Conservation (phyloP, 2,888 invertebrate species). For the Philonicus albiceps region DNA sequence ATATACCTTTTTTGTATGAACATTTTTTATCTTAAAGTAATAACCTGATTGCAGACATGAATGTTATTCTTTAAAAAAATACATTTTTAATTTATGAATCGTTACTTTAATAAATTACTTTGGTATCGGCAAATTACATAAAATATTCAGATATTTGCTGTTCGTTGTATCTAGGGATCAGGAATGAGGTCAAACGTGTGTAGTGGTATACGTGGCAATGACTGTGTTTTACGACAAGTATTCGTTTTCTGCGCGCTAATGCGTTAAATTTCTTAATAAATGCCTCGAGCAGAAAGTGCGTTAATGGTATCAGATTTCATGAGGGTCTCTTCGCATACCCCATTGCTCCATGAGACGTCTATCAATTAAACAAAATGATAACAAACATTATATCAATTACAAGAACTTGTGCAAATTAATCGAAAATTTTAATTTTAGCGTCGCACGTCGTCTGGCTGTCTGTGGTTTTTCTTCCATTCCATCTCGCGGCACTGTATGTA, state of each 20-base stretch:
- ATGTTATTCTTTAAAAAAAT: background rate
- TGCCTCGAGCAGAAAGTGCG: background rate
- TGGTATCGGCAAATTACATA: background rate
- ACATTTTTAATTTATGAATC: background rate
- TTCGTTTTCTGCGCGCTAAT: constrained; percentile 19
- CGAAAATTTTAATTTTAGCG: constrained; percentile 33
- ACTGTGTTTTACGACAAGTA: background rate
- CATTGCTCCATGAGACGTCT: background rate
- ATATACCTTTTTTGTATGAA: background rate
- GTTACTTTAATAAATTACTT: background rate
- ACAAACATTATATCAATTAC: constrained; percentile 39
- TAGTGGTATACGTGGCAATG: background rate
- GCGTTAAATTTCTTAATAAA: constrained; percentile 31
- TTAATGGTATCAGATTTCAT: constrained; percentile 44
- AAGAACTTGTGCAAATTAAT: constrained; percentile 35
- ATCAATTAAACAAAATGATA: constrained; percentile 25
- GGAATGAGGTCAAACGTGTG: background rate
- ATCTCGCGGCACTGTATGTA: background rate
- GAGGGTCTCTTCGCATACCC: background rate
- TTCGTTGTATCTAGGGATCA: background rate
- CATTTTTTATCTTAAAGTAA: background rate
- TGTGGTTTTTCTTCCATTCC: constrained; percentile 30
- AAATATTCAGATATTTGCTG: background rate
- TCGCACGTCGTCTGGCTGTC: constrained; percentile 32
- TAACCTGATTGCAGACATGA: background rate